Percentiles rank a stretch among this genome's conserved stretches.
Evolutionary conservation across 2,888 invertebrate species (phyloP).

Genomic region (Rhingia rostrata): DNA sequence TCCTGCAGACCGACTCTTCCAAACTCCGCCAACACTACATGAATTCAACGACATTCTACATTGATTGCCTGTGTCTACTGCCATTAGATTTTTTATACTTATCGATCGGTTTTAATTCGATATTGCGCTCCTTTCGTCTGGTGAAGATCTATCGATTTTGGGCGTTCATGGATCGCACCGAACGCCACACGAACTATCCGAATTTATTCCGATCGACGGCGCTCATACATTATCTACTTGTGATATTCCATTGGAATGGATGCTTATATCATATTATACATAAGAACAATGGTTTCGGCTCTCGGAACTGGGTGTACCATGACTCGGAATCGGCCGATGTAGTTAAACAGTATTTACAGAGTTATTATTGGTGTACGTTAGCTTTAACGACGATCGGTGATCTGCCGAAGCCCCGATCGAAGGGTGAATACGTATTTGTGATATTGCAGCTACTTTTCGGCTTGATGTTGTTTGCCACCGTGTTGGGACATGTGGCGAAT

Average conservation of each 20-base stretch:
- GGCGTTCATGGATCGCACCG: constrained; percentile 99
- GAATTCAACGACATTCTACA: constrained; percentile 98
- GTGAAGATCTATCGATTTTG: constrained; percentile 99
- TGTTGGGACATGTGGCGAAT: constrained; percentile 98
- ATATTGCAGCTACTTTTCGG: constrained; percentile 97
- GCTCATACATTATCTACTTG: constrained; percentile 97
- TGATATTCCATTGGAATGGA: constrained; percentile 99
- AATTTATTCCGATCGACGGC: constrained; percentile 96
- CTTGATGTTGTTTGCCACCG: constrained; percentile 96
- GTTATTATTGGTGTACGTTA: constrained; percentile 99
- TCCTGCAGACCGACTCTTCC: constrained; percentile 96
- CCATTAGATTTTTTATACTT: constrained; percentile 99
- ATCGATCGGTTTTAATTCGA: constrained; percentile 98
- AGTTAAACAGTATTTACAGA: constrained; percentile 97
- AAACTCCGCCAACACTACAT: constrained; percentile 98
- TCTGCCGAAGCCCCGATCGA: constrained; percentile 94
- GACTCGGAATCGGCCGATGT: constrained; percentile 94
- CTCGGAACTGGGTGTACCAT: constrained; percentile 95
- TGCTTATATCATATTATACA: constrained; percentile 98
- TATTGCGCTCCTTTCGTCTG: constrained; percentile 96
- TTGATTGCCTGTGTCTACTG: constrained; percentile 98
- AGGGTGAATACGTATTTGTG: constrained; percentile 97
- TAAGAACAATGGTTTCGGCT: constrained; percentile 97
- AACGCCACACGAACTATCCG: constrained; percentile 99
- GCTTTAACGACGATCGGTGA: constrained; percentile 98